These are phyloP conservation scores for Adelges cooleyi DNA, from an alignment of 1,140 invertebrate species.

Conservation along the genomic window DNA sequence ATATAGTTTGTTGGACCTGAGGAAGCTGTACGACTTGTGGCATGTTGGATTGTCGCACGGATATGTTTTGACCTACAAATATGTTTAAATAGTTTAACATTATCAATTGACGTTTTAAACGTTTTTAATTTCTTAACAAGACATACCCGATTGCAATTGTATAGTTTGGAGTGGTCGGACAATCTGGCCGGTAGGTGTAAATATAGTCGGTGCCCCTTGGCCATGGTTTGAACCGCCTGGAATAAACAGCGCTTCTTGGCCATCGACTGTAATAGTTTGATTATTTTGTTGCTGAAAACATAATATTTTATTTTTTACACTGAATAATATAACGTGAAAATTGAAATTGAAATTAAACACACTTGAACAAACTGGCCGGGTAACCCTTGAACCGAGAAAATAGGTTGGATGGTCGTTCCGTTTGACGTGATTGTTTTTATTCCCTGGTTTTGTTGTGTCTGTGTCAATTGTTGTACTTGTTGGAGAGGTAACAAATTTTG, in stretches of 20 bases:
- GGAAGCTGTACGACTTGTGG: conserved; percentile 62
- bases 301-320: neutral
- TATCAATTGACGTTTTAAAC: neutral
- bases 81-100: neutral
- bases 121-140: neutral
- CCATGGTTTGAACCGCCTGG: conserved; percentile 30
- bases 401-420: conserved; percentile 29
- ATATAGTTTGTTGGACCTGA: conserved; percentile 63
- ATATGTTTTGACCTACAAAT: conserved; percentile 44
- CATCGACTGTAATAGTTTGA: conserved; percentile 82
- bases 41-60: conserved; percentile 46
- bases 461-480: conserved; percentile 25
- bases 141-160: conserved; percentile 40
- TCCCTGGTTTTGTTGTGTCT: conserved; percentile 27
- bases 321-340: neutral
- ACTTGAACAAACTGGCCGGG: conserved; percentile 47
- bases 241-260: conserved; percentile 75
- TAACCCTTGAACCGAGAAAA: conserved; percentile 44
- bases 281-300: conserved; percentile 38
- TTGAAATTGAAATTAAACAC: conserved; percentile 1
- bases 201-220: conserved; percentile 36
- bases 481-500: conserved; percentile 42
- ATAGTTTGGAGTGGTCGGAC: conserved; percentile 43
- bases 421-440: conserved; percentile 25
- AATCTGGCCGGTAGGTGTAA: conserved; percentile 51